Conservation (phyloP, 2,888 invertebrate species). For the Patella pellucida region DNA sequence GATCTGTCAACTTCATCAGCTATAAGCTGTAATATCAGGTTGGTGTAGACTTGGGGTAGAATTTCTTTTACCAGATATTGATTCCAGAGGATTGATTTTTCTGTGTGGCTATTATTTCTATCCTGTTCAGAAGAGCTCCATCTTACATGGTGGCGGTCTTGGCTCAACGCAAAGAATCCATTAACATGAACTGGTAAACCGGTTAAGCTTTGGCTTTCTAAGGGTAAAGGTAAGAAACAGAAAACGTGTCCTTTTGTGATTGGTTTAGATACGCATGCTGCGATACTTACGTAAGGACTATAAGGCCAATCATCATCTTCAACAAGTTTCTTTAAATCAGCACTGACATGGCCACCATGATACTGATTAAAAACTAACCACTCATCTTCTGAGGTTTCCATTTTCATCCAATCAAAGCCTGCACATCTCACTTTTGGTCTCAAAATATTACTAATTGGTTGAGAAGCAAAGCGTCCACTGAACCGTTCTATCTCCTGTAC, state of each 20-base stretch:
- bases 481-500: constrained; percentile 9
- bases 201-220: constrained; percentile 52
- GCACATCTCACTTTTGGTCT: constrained; percentile 3
- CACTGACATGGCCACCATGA: constrained; percentile 39
- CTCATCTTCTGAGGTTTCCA: background rate
- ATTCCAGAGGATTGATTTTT: constrained; percentile 62
- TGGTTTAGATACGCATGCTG: constrained; percentile 38
- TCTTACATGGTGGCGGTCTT: constrained; percentile 63
- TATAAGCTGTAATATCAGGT: constrained; percentile 38
- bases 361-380: constrained; percentile 46
- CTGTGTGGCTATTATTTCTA: constrained; percentile 35
- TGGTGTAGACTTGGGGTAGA: constrained; percentile 50
- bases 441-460: constrained; percentile 11
- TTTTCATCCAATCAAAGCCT: background rate
- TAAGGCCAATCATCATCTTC: constrained; percentile 37
- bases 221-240: constrained; percentile 66
- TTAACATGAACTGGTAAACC: constrained; percentile 67
- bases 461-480: constrained; percentile 15
- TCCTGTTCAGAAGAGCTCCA: constrained; percentile 57
- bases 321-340: constrained; percentile 27
- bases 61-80: constrained; percentile 54
- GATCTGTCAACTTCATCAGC: constrained; percentile 9
- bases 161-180: constrained; percentile 64
- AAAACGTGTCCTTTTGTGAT: constrained; percentile 55
- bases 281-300: constrained; percentile 52